Evolutionary conservation across 2,113 vertebrate genomes (phyloP).

Genomic region (Peromyscus maniculatus): DNA sequence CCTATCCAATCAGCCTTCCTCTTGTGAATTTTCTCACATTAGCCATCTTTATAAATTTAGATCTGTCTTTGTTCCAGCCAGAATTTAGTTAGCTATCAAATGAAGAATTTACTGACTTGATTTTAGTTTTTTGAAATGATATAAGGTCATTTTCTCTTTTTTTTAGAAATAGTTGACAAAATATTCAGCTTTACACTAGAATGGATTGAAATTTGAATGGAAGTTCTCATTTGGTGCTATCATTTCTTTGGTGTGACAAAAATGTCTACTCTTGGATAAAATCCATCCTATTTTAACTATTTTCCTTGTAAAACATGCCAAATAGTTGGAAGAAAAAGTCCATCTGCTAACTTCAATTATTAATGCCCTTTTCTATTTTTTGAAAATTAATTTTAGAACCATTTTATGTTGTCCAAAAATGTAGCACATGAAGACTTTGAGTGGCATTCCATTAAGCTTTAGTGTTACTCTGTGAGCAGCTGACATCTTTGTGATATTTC

Average conservation of each 20-base stretch:
- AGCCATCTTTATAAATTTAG: not conserved
- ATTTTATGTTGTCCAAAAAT: slow-evolving; percentile 47
- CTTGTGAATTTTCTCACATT: not conserved
- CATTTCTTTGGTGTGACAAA: not conserved
- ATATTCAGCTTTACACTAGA: not conserved
- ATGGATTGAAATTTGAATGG: not conserved
- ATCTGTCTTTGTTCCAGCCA: not conserved
- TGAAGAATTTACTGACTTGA: not conserved
- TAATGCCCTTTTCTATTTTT: slow-evolving; percentile 1
- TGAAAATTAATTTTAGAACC: slow-evolving; percentile 53
- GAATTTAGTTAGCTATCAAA: not conserved
- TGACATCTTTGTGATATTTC: not conserved
- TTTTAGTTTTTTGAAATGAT: not conserved
- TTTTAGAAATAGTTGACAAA: not conserved
- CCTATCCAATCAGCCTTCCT: not conserved
- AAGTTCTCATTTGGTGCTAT: not conserved
- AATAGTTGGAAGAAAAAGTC: not conserved
- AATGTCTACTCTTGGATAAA: not conserved
- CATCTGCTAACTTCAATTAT: not conserved
- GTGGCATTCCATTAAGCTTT: slow-evolving; percentile 20
- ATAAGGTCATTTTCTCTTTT: not conserved
- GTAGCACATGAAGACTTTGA: slow-evolving; percentile 32
- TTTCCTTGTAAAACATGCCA: not conserved
- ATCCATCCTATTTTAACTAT: not conserved
- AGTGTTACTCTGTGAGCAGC: not conserved